Conservation (phyloP, 2,797 vertebrate genomes). For the Hydrocynus forskahlii region DNA sequence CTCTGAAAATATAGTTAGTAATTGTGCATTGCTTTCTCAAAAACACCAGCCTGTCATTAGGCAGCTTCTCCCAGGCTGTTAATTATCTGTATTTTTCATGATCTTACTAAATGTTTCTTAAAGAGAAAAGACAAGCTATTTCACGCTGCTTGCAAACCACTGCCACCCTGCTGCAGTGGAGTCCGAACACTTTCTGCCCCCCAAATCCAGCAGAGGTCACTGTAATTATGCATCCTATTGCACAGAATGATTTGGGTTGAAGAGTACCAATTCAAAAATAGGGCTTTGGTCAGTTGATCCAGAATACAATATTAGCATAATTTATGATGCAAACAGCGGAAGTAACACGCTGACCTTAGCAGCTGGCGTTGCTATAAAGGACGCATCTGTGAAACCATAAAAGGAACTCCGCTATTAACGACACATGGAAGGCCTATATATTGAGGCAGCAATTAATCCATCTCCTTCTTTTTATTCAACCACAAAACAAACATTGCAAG, state of each 20-base stretch:
- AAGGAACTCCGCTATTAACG: neutral
- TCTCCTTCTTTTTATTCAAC: neutral
- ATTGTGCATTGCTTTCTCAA: neutral
- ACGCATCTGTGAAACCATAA: neutral
- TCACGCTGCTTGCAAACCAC: neutral
- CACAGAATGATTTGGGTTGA: conserved; percentile 1
- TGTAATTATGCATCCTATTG: conserved; percentile 27
- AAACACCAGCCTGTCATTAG: neutral
- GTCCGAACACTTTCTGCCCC: neutral
- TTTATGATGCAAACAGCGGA: conserved; percentile 2
- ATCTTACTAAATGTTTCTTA: neutral
- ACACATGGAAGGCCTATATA: neutral
- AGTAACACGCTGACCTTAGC: neutral
- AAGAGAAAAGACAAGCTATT: neutral
- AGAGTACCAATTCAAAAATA: neutral
- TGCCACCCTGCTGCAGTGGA: neutral
- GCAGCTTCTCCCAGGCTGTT: neutral
- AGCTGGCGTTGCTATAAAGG: conserved; percentile 1
- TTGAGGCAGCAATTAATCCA: neutral
- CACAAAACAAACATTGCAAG: neutral
- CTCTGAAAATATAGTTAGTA: neutral
- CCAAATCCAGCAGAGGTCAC: conserved; percentile 50
- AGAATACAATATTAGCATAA: neutral
- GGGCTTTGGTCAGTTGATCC: neutral
- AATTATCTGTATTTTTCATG: neutral